Evolutionary conservation across 2,797 vertebrate genomes (phyloP), one percentile per base, ranked within the genome.

Genomic region (Dryobates pubescens): DNA sequence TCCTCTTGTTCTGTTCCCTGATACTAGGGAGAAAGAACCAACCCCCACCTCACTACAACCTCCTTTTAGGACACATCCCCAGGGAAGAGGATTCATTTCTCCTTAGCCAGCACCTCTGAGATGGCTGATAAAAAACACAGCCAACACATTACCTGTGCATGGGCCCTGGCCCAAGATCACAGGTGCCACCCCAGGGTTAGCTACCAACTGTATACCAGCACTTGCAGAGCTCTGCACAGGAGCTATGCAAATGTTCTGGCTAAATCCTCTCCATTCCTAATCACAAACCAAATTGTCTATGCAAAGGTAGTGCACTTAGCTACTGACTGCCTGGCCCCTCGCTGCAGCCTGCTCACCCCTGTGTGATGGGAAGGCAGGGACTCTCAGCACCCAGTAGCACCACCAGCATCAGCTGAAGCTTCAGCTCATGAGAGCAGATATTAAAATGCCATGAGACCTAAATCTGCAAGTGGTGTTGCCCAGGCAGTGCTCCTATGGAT

Each of bases 241-340:
- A 77, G 41, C 45, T 68, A 64, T 91, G 94, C 87, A 96, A 94
- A 96, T 86, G n/a, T 9, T 71, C 67, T 22, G 62, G 83, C 49
- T 65, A 67, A 74, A 92, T 80, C 81, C 53, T 82, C 72, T 86
- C 65, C 5, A 2, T 45, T 82, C 78, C 59, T 72, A 79, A 95
- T 94, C 74, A 73, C 62, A 65, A 49, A 62, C 45, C 32, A 27
- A 72, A 95, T 90, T 85, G 47, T 13, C 62, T 68, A 57, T 88
- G 79, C 86, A 92, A 92, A 92, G n/a, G 65, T 10, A 20, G 17
- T 68, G 49, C 32, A 56, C 34, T 19, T 61, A 47, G n/a, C 22
- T 9, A 74, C 45, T 5, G 70, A 72, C 36, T 65, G 77, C 30
- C 41, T 13, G 47, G 43, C 13, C 15, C 17, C n/a, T 38, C 13